Evolutionary conservation across 2,888 invertebrate genomes (phyloP), one percentile per base, ranked within the genome.

Genomic region (Parochlus steinenii): DNA sequence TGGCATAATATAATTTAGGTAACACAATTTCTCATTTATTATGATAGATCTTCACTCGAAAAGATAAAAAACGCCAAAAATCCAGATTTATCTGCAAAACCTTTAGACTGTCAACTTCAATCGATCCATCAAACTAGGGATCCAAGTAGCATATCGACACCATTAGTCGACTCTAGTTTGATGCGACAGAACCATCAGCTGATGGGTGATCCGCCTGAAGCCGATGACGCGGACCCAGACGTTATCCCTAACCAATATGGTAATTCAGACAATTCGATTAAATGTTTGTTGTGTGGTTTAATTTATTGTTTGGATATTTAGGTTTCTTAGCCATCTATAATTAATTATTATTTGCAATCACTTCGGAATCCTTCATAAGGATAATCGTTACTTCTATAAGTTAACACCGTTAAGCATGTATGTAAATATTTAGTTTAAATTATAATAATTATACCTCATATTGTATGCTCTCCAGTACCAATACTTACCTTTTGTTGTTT

Each of bases 241-340:
- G 81, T 85, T 48, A 83, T 85, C 59, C 78, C 83, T 44, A 81
- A 79, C 64, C 77, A 85, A 59, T 82, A 83, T 61, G 83, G 85
- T 85, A n/a, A n/a, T n/a, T n/a, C n/a, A n/a, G n/a, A n/a, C n/a
- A n/a, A n/a, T n/a, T n/a, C n/a, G n/a, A n/a, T n/a, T n/a, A n/a
- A n/a, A n/a, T n/a, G n/a, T n/a, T n/a, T n/a, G n/a, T n/a, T n/a
- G n/a, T n/a, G n/a, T n/a, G n/a, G n/a, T n/a, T n/a, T n/a, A n/a
- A n/a, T n/a, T n/a, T n/a, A n/a, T n/a, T n/a, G n/a, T n/a, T n/a
- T n/a, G n/a, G n/a, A n/a, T n/a, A n/a, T n/a, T n/a, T n/a, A n/a
- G n/a, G n/a, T n/a, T n/a, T n/a, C n/a, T n/a, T n/a, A n/a, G n/a
- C n/a, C n/a, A n/a, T n/a, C n/a, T n/a, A n/a, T n/a, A n/a, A n/a